These are phyloP conservation scores for Noctua janthe DNA, from an alignment of 2,888 invertebrate genomes.

Conservation along the genomic window DNA sequence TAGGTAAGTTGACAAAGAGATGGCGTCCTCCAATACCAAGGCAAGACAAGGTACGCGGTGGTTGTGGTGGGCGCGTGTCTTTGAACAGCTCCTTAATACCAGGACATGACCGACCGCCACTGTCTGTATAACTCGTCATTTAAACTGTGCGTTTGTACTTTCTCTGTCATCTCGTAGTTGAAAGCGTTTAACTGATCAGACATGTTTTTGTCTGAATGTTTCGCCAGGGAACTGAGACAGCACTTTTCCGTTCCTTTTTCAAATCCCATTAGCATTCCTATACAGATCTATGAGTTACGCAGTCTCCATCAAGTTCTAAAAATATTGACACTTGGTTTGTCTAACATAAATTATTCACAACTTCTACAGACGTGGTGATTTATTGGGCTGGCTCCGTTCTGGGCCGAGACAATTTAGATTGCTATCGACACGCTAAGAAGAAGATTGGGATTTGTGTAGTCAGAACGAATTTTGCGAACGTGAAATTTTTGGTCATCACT, in stretches of 20 bases:
- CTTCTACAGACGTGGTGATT: neutral
- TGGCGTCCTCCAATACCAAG: neutral
- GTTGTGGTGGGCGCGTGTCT: neutral
- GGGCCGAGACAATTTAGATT: neutral
- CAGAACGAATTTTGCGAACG: neutral
- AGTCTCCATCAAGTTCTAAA: neutral
- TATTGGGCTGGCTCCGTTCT: neutral
- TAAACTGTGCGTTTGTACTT: neutral
- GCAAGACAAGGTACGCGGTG: neutral
- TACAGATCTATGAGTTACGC: neutral
- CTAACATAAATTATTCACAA: neutral
- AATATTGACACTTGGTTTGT: too few species aligned
- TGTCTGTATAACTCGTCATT: neutral
- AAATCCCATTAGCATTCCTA: too few species aligned
- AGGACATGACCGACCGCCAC: neutral
- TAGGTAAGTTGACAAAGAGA: constrained; percentile 75
- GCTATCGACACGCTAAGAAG: neutral
- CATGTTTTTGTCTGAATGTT: neutral
- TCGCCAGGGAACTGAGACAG: neutral
- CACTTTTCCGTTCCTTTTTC: too few species aligned
- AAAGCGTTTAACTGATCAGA: neutral
- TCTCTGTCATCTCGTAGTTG: neutral
- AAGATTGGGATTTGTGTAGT: too few species aligned
- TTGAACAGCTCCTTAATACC: neutral
- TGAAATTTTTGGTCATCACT: neutral